These are phyloP conservation scores for Fragum fragum DNA, from an alignment of 2,888 invertebrate genomes.

Conservation along the genomic window DNA sequence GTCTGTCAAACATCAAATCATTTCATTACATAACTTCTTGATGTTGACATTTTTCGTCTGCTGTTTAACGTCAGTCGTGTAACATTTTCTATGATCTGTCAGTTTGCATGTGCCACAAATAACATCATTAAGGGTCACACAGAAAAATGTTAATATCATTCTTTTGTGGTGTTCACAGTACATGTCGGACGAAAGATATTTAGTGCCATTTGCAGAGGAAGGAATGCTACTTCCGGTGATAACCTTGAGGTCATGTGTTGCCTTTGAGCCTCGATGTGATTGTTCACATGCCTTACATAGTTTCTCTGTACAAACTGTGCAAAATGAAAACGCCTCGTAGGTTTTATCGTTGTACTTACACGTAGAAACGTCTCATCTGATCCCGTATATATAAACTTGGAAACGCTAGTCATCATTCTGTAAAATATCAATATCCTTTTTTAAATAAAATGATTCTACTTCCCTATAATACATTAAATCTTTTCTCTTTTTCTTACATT, in stretches of 20 bases:
- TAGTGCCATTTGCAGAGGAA: background rate
- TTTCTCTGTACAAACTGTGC: background rate
- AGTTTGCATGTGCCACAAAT: slow-evolving; percentile 1
- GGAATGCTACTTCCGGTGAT: background rate
- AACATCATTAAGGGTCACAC: background rate
- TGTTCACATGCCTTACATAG: background rate
- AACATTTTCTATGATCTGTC: background rate
- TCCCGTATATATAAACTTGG: background rate
- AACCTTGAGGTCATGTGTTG: background rate
- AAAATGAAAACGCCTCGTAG: background rate
- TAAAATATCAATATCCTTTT: background rate
- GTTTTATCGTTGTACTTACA: background rate
- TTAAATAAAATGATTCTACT: no score
- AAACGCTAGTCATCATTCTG: background rate
- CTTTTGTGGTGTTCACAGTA: background rate
- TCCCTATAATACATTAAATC: no score
- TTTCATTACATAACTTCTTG: background rate
- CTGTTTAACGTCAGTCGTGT: background rate
- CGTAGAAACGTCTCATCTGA: slow-evolving; percentile 4
- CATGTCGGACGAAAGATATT: background rate
- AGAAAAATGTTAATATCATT: background rate
- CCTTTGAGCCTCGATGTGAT: background rate
- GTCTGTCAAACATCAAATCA: background rate
- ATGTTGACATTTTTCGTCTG: background rate
- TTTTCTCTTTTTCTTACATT: no score